Percentiles rank a stretch among this genome's conserved stretches.
These are phyloP conservation scores for Lophotis ruficrista DNA, from an alignment of 2,113 vertebrate genomes.

Conservation along the genomic window DNA sequence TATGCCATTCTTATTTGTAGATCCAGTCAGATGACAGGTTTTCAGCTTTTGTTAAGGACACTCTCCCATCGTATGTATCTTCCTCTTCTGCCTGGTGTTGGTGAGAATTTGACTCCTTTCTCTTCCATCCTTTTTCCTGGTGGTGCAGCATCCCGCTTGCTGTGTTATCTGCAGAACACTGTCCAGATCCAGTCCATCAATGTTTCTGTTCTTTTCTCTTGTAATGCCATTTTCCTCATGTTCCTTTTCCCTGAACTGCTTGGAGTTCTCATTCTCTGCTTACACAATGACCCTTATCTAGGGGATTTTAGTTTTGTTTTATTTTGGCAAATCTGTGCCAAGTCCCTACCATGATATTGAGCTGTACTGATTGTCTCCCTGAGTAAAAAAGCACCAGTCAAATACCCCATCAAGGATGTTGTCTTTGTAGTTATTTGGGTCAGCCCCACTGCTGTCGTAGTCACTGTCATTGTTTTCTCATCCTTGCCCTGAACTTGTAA, in stretches of 20 bases:
- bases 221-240: neutral
- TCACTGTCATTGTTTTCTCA: neutral
- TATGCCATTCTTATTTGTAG: neutral
- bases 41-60: neutral
- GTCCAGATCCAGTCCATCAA: neutral
- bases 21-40: neutral
- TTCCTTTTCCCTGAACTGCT: neutral
- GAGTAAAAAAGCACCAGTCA: neutral
- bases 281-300: neutral
- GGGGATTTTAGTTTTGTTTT: neutral
- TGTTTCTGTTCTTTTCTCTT: neutral
- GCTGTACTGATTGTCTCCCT: neutral
- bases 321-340: neutral
- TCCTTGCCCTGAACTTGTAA: neutral
- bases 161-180: neutral
- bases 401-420: neutral
- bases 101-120: neutral
- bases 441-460: neutral
- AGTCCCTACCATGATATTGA: neutral
- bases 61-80: neutral
- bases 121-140: neutral
- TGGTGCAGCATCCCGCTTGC: neutral
- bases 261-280: neutral
- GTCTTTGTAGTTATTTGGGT: neutral
- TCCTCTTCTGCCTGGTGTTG: neutral